Conservation (phyloP, 37 sponge, comb jelly and placozoan species). For the Beroe forskalii region DNA sequence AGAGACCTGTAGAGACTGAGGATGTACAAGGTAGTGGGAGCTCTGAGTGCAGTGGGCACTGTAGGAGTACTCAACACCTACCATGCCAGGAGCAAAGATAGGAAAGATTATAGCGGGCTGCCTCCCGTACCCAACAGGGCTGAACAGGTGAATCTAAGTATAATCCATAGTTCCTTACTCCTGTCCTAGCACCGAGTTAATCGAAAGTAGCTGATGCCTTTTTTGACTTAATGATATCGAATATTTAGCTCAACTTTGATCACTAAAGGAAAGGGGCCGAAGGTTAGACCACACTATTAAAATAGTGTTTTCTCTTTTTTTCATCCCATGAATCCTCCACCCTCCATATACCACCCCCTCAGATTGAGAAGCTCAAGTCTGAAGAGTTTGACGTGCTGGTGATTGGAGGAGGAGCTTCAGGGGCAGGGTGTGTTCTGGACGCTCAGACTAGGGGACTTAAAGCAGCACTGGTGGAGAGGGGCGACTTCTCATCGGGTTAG, state of each 20-base stretch:
- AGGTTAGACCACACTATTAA: too few relatives aligned
- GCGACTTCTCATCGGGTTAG: conserved; percentile 88
- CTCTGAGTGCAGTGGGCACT: background rate
- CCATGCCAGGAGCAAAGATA: background rate
- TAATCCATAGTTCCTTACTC: too few relatives aligned
- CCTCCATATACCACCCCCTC: too few relatives aligned
- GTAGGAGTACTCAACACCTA: conserved; percentile 9
- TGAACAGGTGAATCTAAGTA: background rate
- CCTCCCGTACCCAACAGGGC: conserved; percentile 7
- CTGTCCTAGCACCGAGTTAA: too few relatives aligned
- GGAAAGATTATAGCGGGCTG: background rate
- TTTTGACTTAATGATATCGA: too few relatives aligned
- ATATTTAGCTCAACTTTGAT: too few relatives aligned
- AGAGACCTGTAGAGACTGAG: too few relatives aligned
- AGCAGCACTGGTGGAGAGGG: conserved; percentile 91
- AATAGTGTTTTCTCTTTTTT: too few relatives aligned
- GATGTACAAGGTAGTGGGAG: background rate
- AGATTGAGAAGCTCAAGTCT: background rate
- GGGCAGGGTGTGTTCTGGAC: conserved; percentile 94
- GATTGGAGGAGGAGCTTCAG: conserved; percentile 98
- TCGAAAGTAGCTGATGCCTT: too few relatives aligned
- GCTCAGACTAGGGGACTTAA: conserved; percentile 83
- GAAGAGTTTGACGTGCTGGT: conserved; percentile 92
- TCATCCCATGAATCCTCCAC: too few relatives aligned
- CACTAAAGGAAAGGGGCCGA: too few relatives aligned